Base-by-base conservation (phyloP, 2,888 invertebrate species). In the Mythimna vitellina region DNA sequence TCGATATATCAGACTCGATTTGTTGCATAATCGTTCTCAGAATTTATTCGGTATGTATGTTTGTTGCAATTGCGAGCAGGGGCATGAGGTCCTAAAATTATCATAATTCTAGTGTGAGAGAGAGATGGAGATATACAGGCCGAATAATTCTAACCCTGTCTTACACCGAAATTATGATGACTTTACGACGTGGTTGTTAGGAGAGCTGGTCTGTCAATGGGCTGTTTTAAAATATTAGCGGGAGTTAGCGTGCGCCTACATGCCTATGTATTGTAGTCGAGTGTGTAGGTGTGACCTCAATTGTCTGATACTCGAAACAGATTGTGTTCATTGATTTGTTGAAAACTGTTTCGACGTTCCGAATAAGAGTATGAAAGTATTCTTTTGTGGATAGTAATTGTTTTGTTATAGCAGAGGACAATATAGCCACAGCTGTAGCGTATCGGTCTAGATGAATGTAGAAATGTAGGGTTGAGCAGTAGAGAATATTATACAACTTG, bases 241-340 rank as follows among this genome's bases (percentile, higher is more conserved):
- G 89, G 83, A 80, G 87, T 92, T 91, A 91, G 84, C 89, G 83
- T 86, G 72, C 79, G 61, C 69, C 82, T 81, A 78, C 51, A 67
- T 81, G 77, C 29, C 70, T 61, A 70, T 61, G 17, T 20, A 46
- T 46, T 46, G 46, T 38, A 60, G 61, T 76, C 49, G 73, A 80
- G 64, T 74, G 85, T 82, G 92, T 93, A 81, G 92, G 93, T 82
- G 90, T 91, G 86, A 90, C 91, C 90, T 85, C 86, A 89, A 92
- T 91, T 71, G 79, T 70, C 14, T 76, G 78, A 70, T 73, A 71
- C 78, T 83, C 51, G 66, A 78, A 78, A 76, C 53, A 76, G 76
- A 79, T 83, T 73, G 84, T 68, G 72, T 82, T 70, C 74, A 71
- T 70, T 80, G 77, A 81, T 81, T 84, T 64, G 67, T 73, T 57